A percentile compares a stretch with the other conserved stretches of the same genome.
These are phyloP conservation scores for Charaxes varanes DNA, from an alignment of 1,140 invertebrate genomes.

Conservation along the genomic window DNA sequence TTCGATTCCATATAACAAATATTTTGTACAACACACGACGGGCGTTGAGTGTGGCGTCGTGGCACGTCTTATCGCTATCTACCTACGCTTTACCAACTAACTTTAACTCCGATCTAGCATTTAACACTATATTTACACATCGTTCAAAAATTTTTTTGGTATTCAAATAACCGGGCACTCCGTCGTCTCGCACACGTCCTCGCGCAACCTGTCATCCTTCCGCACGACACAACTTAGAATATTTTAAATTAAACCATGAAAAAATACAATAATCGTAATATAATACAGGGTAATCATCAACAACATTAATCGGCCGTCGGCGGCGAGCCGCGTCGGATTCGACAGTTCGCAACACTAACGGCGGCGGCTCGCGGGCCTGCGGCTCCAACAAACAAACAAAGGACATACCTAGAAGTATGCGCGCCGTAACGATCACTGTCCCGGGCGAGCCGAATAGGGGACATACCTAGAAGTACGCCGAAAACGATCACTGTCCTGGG, in stretches of 20 bases:
- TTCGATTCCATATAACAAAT: constrained; percentile 69
- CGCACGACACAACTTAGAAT: constrained; percentile 59
- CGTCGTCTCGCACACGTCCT: constrained; percentile 45
- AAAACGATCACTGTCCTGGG: constrained; percentile 54
- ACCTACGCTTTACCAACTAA: constrained; percentile 60
- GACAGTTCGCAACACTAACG: constrained; percentile 63
- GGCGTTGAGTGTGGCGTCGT: constrained; percentile 61
- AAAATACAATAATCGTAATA: constrained; percentile 71
- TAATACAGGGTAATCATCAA: constrained; percentile 67
- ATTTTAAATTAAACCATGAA: constrained; percentile 67
- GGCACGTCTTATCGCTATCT: constrained; percentile 62
- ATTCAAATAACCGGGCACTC: constrained; percentile 66
- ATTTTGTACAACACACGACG: constrained; percentile 71
- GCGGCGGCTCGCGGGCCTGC: constrained; percentile 25
- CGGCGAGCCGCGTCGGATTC: constrained; percentile 38
- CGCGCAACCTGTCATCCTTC: constrained; percentile 43
- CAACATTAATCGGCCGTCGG: constrained; percentile 59
- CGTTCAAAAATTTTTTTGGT: constrained; percentile 72
- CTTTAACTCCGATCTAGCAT: constrained; percentile 50
- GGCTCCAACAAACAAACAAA: constrained; percentile 66
- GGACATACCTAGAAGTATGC: constrained; percentile 68
- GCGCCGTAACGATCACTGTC: constrained; percentile 48
- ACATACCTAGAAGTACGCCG: constrained; percentile 67
- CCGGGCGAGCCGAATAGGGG: constrained; percentile 43
- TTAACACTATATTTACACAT: constrained; percentile 70